Base-by-base conservation (phyloP, 2,888 invertebrate species). In the Andrena trimmerana region DNA sequence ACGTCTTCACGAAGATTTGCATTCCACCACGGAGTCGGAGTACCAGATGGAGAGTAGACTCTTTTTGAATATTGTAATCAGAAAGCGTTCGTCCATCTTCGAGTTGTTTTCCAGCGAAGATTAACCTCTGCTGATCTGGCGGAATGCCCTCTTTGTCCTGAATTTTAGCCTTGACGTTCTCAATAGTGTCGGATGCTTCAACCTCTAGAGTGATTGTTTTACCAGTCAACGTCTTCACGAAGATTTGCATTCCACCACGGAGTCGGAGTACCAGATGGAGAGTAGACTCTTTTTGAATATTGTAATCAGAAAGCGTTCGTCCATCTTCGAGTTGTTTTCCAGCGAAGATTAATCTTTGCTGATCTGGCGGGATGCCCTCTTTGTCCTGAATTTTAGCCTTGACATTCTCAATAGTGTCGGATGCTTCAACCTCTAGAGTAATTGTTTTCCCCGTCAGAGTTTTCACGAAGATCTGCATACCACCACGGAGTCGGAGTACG, bases 321-420 rank as follows among this genome's bases (percentile, higher is more conserved):
- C 98, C 98, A 96, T 99, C 99, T 95, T 99, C 98, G 92, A 99
- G 94, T 95, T 99, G 99, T 94, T 98, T 98, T 76, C 99, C 99
- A 89, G 98, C 98, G 94, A 98, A 98, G 95, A 98, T 98, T 94
- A 98, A 95, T 91, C 97, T 96, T 94, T 97, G 97, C 94, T 97
- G 97, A 94, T 97, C 97, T 90, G 97, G 97, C 86, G 97, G 97
- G 94, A 97, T 97, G 90, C 97, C 94, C 94, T 83, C 85, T 0
- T 85, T 83, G 3, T 83, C 85, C 0, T 76, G 81, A 27, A 81
- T 81, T 27, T 84, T 84, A 0, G 81, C 84, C 0, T 84, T 84
- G 0, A 84, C 84, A 24, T 84, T 85, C 1, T 85, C 83, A 24
- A 85, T 83, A 0, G 80, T 83, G 5, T 85, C 83, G 0, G 83